Base-by-base conservation (phyloP, 2,888 invertebrate genomes). In the Meghimatium bilineatum region DNA sequence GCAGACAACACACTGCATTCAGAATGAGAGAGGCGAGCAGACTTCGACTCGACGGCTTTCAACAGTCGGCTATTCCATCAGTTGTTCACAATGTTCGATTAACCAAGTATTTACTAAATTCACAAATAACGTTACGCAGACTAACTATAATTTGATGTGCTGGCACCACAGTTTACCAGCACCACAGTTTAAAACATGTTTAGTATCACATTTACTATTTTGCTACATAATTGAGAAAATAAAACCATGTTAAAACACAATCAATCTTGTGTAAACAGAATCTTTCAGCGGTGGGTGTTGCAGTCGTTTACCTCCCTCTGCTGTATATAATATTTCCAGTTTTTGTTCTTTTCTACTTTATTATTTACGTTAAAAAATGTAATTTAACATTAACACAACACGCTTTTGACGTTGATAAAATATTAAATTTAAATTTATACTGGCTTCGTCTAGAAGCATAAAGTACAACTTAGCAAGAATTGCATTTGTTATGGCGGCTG, bases 21-120 rank as follows among this genome's bases (percentile, higher is more conserved):
- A 84, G 74, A 49, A 67, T 76, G 69, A 56, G 60, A 60, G 75
- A 75, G 69, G 69, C 49, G 49, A 49, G 63, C 78, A 76, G 63
- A 67, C 77, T 72, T 75, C 85, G 36, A 85, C 82, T 36, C 5
- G 34, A 34, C 34, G 26, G 72, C 72, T 26, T 26, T 81, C 87
- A 88, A 88, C 80, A 86, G 88, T 74, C 52, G 78, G 90, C 90
- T 89, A 85, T 90, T 88, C 86, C 87, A 75, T 72, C 82, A 82
- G 77, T 80, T 79, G 72, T 10, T 81, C 81, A 20, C 29, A 12
- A n/a, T 17, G 17, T 23, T 23, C 5, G 29, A 10, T 63, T n/a
- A 63, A 63, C n/a, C 44, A n/a, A 63, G 3, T 8, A n/a, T 63
- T 63, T n/a, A 63, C 67, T 1, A 67, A 67, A 67, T 67, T 10